Percentiles rank a stretch among this genome's conserved stretches.
Conservation (phyloP, 2,113 vertebrate species). For the Entelurus aequoreus region DNA sequence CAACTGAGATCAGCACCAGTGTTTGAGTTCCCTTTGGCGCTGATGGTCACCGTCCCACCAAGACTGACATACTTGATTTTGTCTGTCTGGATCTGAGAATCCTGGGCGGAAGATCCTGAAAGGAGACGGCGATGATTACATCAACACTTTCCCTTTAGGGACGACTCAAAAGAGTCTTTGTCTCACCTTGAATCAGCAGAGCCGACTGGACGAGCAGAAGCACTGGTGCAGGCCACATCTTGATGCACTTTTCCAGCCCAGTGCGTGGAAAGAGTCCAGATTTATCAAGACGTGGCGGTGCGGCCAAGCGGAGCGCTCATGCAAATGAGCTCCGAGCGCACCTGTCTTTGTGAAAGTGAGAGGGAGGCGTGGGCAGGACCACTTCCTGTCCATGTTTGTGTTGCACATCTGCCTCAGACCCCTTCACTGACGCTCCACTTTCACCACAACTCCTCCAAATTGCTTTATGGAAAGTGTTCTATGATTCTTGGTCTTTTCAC, state of each 20-base stretch:
- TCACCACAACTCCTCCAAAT: background rate
- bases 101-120: conserved; percentile 21
- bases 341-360: conserved; percentile 28
- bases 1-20: conserved; percentile 31
- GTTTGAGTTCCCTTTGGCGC: conserved; percentile 20
- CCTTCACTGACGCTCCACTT: background rate
- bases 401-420: background rate
- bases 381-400: background rate
- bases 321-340: conserved; percentile 22
- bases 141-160: too few relatives aligned
- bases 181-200: too few relatives aligned
- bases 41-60: conserved; percentile 35
- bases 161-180: too few relatives aligned
- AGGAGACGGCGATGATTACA: background rate
- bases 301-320: conserved; percentile 22
- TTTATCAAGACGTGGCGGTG: background rate
- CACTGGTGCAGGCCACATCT: too few relatives aligned
- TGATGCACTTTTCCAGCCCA: too few relatives aligned
- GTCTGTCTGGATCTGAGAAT: conserved; percentile 39
- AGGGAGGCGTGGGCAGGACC: background rate
- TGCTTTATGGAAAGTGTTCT: too few relatives aligned
- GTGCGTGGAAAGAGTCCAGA: too few relatives aligned
- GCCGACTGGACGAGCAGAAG: too few relatives aligned
- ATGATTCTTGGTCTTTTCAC: too few relatives aligned
- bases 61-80: conserved; percentile 30